phyloP scores from a whole-genome alignment of 1,140 invertebrate species.

The Fopius arisanus region DNA sequence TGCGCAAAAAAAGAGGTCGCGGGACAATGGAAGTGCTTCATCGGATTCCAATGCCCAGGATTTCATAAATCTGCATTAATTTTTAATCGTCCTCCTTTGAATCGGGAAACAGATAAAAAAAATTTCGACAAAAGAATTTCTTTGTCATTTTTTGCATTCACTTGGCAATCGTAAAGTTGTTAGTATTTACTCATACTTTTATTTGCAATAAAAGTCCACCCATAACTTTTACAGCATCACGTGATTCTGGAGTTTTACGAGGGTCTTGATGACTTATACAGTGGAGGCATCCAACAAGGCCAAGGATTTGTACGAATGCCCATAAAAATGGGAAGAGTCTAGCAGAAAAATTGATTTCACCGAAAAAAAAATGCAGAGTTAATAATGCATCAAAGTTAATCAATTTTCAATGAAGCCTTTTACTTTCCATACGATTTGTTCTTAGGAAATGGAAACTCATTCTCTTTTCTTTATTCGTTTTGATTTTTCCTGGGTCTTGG shows the following conservation, averaged over 20 bases:
- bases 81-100: background rate
- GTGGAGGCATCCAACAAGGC: background rate
- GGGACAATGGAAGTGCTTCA: too few relatives aligned
- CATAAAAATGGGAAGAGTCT: background rate
- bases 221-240: background rate
- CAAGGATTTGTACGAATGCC: background rate
- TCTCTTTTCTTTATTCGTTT: too few relatives aligned
- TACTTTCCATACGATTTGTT: too few relatives aligned
- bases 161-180: background rate
- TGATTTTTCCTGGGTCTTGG: too few relatives aligned
- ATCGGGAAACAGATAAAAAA: background rate
- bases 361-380: too few relatives aligned
- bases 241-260: background rate
- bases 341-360: too few relatives aligned
- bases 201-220: background rate
- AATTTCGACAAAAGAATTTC: background rate
- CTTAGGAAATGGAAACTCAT: too few relatives aligned
- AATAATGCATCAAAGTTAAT: too few relatives aligned
- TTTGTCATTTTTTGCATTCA: background rate
- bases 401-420: too few relatives aligned
- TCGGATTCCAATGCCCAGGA: too few relatives aligned
- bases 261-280: background rate
- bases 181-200: background rate
- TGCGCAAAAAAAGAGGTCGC: too few relatives aligned
- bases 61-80: background rate